Conservation (phyloP, 2,113 vertebrate genomes). For the Oryzias celebensis region DNA sequence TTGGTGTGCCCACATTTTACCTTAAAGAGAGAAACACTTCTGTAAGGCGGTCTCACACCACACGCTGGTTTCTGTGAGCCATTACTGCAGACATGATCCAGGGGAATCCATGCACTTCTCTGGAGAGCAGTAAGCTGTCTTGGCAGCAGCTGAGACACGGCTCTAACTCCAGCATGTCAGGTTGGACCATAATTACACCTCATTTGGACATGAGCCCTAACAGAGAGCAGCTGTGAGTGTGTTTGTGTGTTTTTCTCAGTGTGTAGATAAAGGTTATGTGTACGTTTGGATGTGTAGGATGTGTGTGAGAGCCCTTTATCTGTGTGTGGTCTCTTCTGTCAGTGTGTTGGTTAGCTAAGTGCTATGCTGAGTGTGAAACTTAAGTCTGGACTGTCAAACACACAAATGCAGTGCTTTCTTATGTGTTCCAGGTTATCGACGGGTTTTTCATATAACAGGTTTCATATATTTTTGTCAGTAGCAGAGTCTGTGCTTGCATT, state of each 20-base stretch:
- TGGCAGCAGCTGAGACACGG: slow-evolving; percentile 48
- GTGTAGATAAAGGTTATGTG: slow-evolving; percentile 2
- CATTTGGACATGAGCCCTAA: slow-evolving; percentile 52
- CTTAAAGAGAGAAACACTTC: slow-evolving; percentile 51
- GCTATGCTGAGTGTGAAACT: slow-evolving; percentile 65
- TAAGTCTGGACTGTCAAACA: slow-evolving; percentile 53
- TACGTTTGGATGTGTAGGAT: slow-evolving; percentile 38
- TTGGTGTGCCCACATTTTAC: slow-evolving; percentile 21
- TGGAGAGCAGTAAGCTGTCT: slow-evolving; percentile 43
- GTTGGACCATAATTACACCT: slow-evolving; percentile 59
- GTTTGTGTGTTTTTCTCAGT: slow-evolving; percentile 2
- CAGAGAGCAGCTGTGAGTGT: slow-evolving; percentile 42
- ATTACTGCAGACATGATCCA: slow-evolving; percentile 44
- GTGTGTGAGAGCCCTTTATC: slow-evolving; percentile 18
- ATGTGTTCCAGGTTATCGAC: slow-evolving; percentile 27
- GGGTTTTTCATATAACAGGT: slow-evolving; percentile 30
- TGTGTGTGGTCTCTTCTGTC: slow-evolving; percentile 60
- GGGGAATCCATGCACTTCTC: slow-evolving; percentile 42
- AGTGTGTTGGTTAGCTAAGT: slow-evolving; percentile 32
- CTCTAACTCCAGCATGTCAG: slow-evolving; percentile 57
- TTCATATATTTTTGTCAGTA: slow-evolving; percentile 17
- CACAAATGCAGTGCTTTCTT: slow-evolving; percentile 33
- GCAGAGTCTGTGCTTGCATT: slow-evolving; percentile 5
- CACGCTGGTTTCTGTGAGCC: slow-evolving; percentile 45
- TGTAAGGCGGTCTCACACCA: slow-evolving; percentile 44